These are phyloP conservation scores for Cryptomyrus ogoouensis DNA, from an alignment of 2,113 vertebrate genomes.

Conservation along the genomic window DNA sequence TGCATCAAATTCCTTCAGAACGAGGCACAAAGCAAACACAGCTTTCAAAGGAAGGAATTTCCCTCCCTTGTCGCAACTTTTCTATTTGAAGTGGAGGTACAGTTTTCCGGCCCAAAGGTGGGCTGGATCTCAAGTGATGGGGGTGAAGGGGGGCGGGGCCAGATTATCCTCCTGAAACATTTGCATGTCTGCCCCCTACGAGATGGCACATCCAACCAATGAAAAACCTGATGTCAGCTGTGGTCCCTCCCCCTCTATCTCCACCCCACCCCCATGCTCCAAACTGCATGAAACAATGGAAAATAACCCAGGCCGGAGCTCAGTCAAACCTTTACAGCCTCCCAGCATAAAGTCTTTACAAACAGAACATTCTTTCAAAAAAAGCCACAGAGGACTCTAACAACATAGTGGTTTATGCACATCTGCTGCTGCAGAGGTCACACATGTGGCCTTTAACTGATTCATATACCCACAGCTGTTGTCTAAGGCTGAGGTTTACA, in stretches of 20 bases:
- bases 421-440: not conserved
- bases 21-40: not conserved
- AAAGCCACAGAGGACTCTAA: constrained; percentile 20
- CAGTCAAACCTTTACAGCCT: constrained; percentile 52
- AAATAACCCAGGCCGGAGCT: constrained; percentile 48
- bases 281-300: constrained; percentile 54
- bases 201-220: constrained; percentile 42
- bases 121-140: not conserved
- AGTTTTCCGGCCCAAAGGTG: not conserved
- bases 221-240: constrained; percentile 44
- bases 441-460: not conserved
- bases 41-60: not conserved
- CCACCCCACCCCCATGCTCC: constrained; percentile 24
- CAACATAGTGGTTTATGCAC: constrained; percentile 9
- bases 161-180: not conserved
- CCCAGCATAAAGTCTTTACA: constrained; percentile 44
- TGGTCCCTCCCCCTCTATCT: constrained; percentile 2
- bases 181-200: not conserved
- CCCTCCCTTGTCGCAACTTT: not conserved
- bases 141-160: not conserved
- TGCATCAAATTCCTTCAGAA: not conserved
- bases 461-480: not conserved
- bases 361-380: constrained; percentile 38
- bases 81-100: not conserved
- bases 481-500: not conserved